A percentile compares a stretch with the other conserved stretches of the same genome.
Evolutionary conservation across 2,797 vertebrate genomes (phyloP).

Genomic region (Galaxias olidus): DNA sequence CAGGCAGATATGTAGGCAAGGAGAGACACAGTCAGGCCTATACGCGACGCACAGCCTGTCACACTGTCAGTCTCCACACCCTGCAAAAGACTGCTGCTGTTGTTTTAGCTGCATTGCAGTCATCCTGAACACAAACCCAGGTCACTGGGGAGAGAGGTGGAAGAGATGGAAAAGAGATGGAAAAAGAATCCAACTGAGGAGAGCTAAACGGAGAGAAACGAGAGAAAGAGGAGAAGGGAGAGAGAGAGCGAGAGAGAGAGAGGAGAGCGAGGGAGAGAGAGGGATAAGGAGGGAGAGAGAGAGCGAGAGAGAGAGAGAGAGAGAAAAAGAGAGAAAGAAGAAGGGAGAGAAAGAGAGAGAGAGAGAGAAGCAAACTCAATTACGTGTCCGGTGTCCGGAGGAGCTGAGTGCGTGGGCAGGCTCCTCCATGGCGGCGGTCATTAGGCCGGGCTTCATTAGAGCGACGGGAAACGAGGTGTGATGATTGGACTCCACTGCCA

Average conservation of each 20-base stretch:
- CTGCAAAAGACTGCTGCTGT: slow-evolving; percentile 37
- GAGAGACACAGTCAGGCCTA: not conserved
- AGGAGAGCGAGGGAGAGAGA: slow-evolving; percentile 34
- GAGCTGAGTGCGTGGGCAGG: not conserved
- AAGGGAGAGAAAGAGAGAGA: not conserved
- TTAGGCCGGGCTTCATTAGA: slow-evolving; percentile 19
- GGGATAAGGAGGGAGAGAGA: slow-evolving; percentile 4
- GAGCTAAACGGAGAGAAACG: slow-evolving; percentile 31
- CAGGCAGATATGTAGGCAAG: too few species aligned
- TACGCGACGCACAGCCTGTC: slow-evolving; percentile 24
- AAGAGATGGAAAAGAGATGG: not conserved
- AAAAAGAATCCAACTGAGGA: slow-evolving; percentile 14
- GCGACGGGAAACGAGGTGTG: slow-evolving; percentile 4
- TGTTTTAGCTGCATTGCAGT: slow-evolving; percentile 76
- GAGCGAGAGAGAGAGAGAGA: slow-evolving; percentile 1
- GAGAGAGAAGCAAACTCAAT: slow-evolving; percentile 10
- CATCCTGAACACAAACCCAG: slow-evolving; percentile 31
- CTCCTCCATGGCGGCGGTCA: not conserved
- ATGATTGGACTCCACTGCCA: slow-evolving; percentile 20
- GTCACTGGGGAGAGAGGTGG: not conserved
- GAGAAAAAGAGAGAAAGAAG: slow-evolving; percentile 3
- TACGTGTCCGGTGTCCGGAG: not conserved
- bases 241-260: slow-evolving; percentile 41
- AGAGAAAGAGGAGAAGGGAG: slow-evolving; percentile 25
- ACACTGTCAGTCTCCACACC: slow-evolving; percentile 40